These are phyloP conservation scores for Centropus unirufus DNA, from an alignment of 2,113 vertebrate species.

Conservation along the genomic window DNA sequence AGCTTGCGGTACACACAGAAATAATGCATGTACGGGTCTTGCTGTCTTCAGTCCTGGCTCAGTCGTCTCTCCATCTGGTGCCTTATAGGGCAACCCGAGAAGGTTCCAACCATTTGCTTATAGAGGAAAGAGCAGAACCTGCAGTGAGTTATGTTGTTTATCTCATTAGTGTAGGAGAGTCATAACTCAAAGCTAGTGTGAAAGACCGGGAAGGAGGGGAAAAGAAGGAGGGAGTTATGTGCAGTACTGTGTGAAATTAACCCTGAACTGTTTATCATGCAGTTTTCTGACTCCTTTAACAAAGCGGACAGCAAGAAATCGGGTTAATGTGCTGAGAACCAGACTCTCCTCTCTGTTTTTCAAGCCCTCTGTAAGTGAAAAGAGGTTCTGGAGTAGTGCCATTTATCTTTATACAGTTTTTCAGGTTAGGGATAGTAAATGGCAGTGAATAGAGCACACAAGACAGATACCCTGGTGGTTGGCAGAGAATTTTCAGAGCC, in stretches of 20 bases:
- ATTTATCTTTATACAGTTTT: background rate
- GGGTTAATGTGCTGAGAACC: background rate
- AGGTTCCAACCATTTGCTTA: slow-evolving; percentile 68
- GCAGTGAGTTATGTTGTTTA: slow-evolving; percentile 78
- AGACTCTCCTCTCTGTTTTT: background rate
- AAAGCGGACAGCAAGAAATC: slow-evolving; percentile 17
- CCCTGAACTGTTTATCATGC: slow-evolving; percentile 57
- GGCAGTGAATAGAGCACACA: background rate
- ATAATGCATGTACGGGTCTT: background rate
- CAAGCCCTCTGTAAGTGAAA: background rate
- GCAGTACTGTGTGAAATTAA: slow-evolving; percentile 75
- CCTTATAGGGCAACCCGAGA: slow-evolving; percentile 69
- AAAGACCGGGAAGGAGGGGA: slow-evolving; percentile 19
- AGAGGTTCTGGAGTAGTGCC: background rate
- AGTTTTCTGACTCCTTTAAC: slow-evolving; percentile 45
- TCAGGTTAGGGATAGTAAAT: background rate
- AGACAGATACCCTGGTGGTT: background rate
- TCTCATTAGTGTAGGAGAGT: slow-evolving; percentile 80
- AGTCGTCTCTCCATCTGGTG: slow-evolving; percentile 31
- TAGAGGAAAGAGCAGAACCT: slow-evolving; percentile 67
- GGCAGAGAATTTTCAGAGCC: background rate
- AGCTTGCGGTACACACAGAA: background rate
- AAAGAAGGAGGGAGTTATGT: slow-evolving; percentile 48
- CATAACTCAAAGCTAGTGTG: slow-evolving; percentile 73
- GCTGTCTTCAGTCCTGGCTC: background rate